A percentile compares a stretch with the other conserved stretches of the same genome.
Evolutionary conservation across 2,113 vertebrate species (phyloP).

Genomic region (Bettongia penicillata): DNA sequence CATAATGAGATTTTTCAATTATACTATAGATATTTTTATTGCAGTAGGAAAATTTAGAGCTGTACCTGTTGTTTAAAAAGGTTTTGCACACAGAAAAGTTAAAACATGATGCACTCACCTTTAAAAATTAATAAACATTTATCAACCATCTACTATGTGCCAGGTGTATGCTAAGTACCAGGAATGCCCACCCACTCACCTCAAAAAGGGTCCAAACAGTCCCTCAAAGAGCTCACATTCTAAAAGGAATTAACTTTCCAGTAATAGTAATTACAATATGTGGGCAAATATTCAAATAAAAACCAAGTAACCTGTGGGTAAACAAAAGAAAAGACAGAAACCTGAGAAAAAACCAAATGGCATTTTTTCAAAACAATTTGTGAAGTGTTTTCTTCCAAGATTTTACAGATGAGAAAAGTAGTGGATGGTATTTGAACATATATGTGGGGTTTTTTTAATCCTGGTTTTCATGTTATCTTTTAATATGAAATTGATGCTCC

Average conservation of each 20-base stretch:
- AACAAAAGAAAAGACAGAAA: not conserved
- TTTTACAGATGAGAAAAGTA: not conserved
- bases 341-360: not conserved
- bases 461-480: constrained; percentile 13
- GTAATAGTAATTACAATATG: not conserved
- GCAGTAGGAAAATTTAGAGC: not conserved
- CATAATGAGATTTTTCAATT: not conserved
- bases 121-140: too few relatives aligned
- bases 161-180: too few relatives aligned
- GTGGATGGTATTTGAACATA: constrained; percentile 1
- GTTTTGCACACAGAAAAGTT: not conserved
- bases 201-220: too few relatives aligned
- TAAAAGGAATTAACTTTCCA: not conserved
- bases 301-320: not conserved
- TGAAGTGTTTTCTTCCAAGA: not conserved
- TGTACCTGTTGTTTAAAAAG: not conserved
- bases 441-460: not conserved
- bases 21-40: not conserved
- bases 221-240: not conserved
- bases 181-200: too few relatives aligned
- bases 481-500: not conserved
- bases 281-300: not conserved
- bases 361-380: not conserved
- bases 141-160: too few relatives aligned
- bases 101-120: too few relatives aligned